Base-by-base conservation (phyloP, 2,797 vertebrate genomes). In the Sandelia bainsii region DNA sequence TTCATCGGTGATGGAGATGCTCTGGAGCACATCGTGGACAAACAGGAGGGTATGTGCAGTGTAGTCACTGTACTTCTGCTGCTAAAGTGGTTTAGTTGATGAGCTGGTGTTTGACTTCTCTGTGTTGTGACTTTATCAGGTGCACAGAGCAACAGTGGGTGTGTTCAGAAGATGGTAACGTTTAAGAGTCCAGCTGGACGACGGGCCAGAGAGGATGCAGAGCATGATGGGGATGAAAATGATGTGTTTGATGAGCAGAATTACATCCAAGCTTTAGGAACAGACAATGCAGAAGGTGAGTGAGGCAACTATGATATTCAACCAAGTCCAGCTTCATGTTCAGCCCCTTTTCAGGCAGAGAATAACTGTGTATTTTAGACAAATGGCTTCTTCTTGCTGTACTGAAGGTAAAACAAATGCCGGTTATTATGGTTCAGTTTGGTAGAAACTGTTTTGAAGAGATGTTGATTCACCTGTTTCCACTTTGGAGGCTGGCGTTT, bases 1-100 rank as follows among this genome's bases (percentile, higher is more conserved):
- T 99, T 99, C 84, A 89, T 98, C 53, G 91, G 96, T 0, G 98
- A 99, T 81, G 94, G 93, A 71, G 96, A 98, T 66, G 98, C 97
- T 48, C 67, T 97, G 90, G 95, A 94, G 69, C 96, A 98, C 88
- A 97, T 99, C 81, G 91, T 95, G 51, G 97, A 99, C 80, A 96
- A 94, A 83, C 92, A 93, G 80, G 76, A 95, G 89, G 96, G 84
- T 93, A 82, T 5, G 69, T 7, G 69, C 56, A 4, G 3, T 56
- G 14, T 3, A 40, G 23, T 1, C 7, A 25, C 48, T 12, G 14
- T 6, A 8, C 20, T 19, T n/a, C 34, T 66, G 3, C 12, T 40
- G 1, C 6, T 10, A 0, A 1, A 16, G 19, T 34, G 0, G 8
- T 2, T 4, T 25, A 9, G 12, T 42, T 19, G 10, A 0, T 0